phyloP scores from a whole-genome alignment of 2,888 invertebrate species.

The Odontocolon sp. region DNA sequence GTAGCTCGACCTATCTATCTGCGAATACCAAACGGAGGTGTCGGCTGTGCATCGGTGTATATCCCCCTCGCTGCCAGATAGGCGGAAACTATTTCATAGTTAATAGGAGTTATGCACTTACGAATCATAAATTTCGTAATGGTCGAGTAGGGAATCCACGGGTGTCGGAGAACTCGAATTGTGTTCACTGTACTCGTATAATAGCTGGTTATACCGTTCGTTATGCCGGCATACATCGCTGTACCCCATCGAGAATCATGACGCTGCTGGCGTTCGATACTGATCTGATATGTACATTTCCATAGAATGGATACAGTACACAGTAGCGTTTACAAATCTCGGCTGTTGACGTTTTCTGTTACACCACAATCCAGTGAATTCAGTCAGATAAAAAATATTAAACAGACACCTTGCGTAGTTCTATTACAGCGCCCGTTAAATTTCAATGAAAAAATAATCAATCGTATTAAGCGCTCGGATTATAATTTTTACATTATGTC shows the following conservation, averaged over 20 bases:
- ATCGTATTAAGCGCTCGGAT: no score
- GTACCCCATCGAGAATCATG: constrained; percentile 29
- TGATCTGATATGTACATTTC: not conserved
- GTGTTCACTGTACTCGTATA: constrained; percentile 37
- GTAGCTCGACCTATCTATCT: no score
- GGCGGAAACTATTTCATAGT: constrained; percentile 73
- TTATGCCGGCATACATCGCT: not conserved
- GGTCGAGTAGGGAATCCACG: constrained; percentile 38
- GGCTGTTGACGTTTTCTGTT: no score
- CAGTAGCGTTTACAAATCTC: not conserved
- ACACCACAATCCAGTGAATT: no score
- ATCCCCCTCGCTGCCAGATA: constrained; percentile 59
- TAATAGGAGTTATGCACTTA: constrained; percentile 74
- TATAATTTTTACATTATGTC: no score
- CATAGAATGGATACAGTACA: not conserved
- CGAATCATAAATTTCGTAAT: constrained; percentile 73
- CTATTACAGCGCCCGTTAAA: no score
- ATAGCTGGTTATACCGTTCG: constrained; percentile 47
- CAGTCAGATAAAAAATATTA: no score
- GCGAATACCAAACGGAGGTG: not conserved
- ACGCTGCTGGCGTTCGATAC: not conserved
- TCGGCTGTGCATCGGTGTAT: constrained; percentile 33
- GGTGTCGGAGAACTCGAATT: constrained; percentile 19
- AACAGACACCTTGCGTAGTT: no score
- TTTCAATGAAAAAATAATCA: no score